These are phyloP conservation scores for Liasis olivaceus DNA, from an alignment of 2,797 vertebrate species.

Conservation along the genomic window DNA sequence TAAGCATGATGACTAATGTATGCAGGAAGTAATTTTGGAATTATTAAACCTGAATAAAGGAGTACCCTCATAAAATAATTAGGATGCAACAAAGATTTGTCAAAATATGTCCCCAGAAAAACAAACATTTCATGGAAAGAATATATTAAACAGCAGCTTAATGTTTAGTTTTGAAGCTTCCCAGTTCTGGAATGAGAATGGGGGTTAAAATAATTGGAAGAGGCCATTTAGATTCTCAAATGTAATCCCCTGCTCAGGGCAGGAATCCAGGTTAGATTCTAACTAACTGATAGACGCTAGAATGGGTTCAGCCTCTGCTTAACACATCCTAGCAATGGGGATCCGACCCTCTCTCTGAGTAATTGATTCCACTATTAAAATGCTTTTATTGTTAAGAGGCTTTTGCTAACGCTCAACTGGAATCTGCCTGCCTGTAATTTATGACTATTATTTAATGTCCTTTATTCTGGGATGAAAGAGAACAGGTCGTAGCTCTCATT, in stretches of 20 bases:
- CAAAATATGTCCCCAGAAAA: neutral
- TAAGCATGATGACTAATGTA: neutral
- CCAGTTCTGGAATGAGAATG: neutral
- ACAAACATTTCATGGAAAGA: neutral
- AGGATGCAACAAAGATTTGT: neutral
- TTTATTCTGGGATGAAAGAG: neutral
- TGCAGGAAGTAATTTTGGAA: neutral
- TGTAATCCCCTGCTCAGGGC: neutral
- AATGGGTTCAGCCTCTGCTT: neutral
- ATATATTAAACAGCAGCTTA: neutral
- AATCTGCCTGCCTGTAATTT: neutral
- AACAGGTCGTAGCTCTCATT: neutral
- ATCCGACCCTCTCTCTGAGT: neutral
- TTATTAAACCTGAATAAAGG: neutral
- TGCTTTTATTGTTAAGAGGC: neutral
- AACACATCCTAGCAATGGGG: neutral
- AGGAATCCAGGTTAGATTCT: neutral
- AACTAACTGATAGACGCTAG: neutral
- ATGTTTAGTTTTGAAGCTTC: neutral
- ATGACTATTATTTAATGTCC: neutral
- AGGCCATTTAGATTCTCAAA: neutral
- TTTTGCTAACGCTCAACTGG: neutral
- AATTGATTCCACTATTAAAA: neutral
- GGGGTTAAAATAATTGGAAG: neutral
- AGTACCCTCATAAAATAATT: neutral